These are phyloP conservation scores for Hyperoplus lanceolatus DNA, from an alignment of 2,797 vertebrate species.

Conservation along the genomic window DNA sequence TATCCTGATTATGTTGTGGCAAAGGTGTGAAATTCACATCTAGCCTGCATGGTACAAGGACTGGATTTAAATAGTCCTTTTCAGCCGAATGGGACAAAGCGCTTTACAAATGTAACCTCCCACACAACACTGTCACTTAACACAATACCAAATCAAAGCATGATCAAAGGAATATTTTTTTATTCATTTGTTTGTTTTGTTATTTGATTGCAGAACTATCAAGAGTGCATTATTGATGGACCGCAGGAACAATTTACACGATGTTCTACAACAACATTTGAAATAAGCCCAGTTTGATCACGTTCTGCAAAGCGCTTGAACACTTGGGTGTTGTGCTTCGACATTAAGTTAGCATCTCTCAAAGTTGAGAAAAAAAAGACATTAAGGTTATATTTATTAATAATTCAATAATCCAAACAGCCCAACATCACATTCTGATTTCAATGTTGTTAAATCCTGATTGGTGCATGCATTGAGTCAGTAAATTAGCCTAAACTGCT, in stretches of 20 bases:
- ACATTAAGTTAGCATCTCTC: not conserved
- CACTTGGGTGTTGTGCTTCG: not conserved
- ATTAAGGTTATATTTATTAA: not conserved
- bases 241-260: not conserved
- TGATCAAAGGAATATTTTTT: not conserved
- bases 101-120: conserved; percentile 24
- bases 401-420: too few relatives aligned
- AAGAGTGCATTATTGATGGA: not conserved
- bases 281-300: not conserved
- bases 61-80: conserved; percentile 5
- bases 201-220: not conserved
- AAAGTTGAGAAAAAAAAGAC: not conserved
- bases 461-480: not conserved
- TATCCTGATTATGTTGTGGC: conserved; percentile 22
- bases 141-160: conserved; percentile 29
- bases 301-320: not conserved
- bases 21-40: conserved; percentile 23
- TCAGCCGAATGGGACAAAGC: conserved; percentile 1
- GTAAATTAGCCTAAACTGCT: not conserved
- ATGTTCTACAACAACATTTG: not conserved
- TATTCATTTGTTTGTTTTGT: too few relatives aligned
- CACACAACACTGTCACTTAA: conserved; percentile 30
- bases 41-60: not conserved
- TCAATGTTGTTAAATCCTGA: not conserved
- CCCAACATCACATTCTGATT: not conserved